Percentiles rank a stretch among this genome's conserved stretches.
Conservation (phyloP, 2,797 vertebrate genomes). For the Amphiprion clarkii region DNA sequence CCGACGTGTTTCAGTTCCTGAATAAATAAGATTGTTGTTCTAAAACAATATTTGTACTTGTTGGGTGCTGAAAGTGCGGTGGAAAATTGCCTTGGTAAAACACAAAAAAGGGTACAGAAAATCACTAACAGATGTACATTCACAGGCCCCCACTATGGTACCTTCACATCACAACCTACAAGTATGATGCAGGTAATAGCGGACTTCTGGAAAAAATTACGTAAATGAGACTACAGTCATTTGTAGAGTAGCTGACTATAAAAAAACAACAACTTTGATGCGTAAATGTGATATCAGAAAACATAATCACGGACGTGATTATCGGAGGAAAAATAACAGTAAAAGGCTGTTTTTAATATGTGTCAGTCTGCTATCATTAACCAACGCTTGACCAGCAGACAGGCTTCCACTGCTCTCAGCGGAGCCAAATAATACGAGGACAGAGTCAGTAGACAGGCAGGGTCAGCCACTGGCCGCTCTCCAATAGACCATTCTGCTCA, state of each 20-base stretch:
- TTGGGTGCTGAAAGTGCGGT: constrained; percentile 53
- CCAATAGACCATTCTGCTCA: constrained; percentile 52
- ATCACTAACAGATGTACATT: constrained; percentile 79
- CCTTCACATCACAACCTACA: constrained; percentile 45
- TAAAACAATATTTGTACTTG: constrained; percentile 30
- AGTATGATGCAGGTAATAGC: constrained; percentile 43
- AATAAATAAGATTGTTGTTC: constrained; percentile 26
- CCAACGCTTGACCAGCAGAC: constrained; percentile 31
- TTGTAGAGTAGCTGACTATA: not conserved
- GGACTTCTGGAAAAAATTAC: constrained; percentile 46
- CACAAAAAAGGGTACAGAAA: constrained; percentile 55
- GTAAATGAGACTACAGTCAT: constrained; percentile 1
- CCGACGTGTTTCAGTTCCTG: not conserved
- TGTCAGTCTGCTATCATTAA: constrained; percentile 7
- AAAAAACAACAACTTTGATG: constrained; percentile 6
- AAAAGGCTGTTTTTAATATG: constrained; percentile 13
- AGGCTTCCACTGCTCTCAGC: constrained; percentile 12
- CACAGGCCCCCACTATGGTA: constrained; percentile 45
- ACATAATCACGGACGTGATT: not conserved
- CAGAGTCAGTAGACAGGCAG: constrained; percentile 6
- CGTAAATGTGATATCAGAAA: not conserved
- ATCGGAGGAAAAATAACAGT: not conserved
- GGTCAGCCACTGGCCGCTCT: constrained; percentile 34
- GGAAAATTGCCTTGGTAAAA: constrained; percentile 71
- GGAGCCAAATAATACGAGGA: constrained; percentile 29